Base-by-base conservation (phyloP, 2,888 invertebrate species). In the Luperina nickerlii region DNA sequence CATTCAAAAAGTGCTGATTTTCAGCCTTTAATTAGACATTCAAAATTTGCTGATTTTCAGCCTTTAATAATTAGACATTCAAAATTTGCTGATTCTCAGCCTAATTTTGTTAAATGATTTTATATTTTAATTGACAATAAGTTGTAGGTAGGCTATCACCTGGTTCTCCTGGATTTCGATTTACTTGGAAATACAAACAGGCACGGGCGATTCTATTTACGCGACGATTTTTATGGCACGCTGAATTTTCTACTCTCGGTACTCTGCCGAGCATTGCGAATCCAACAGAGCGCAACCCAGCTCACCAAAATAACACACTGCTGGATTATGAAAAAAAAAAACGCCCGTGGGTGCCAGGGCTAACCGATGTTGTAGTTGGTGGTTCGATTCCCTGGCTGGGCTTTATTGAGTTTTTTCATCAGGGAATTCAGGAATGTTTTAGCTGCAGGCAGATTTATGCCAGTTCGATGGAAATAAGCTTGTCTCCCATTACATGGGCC, bases 401-500 rank as follows among this genome's bases (percentile, higher is more conserved):
- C 24, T 32, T 32, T 27, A 45, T 27, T 27, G 7, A 18, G 24
- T 3, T 38, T 71, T 32, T 32, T 67, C 18, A 54, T 5, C 7
- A 20, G 38, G 38, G 0, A 38, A 38, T 38, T 38, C 38, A 38
- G 13, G n/a, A 11, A n/a, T n/a, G 32, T 48, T 24, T 42, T 24
- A 73, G 4, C 4, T 20, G 24, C 32, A 24, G 24, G 1, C 42
- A 20, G 42, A 75, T 74, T 42, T 54, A 7, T 54, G 15, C 5
- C 6, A 24, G 32, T 24, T 71, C 32, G 45, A 70, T 45, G 13
- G 13, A 76, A 76, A 48, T 75, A 74, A n/a, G 11, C 32, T 62
- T 27, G 32, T 45, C 45, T 27, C 2, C 45, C 27, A 3, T 65
- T 63, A 11, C 11, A 18, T 15, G 57, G 27, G 4, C 32, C 27